Conservation (phyloP, 2,888 invertebrate genomes). For the Himalopsyche anomala region DNA sequence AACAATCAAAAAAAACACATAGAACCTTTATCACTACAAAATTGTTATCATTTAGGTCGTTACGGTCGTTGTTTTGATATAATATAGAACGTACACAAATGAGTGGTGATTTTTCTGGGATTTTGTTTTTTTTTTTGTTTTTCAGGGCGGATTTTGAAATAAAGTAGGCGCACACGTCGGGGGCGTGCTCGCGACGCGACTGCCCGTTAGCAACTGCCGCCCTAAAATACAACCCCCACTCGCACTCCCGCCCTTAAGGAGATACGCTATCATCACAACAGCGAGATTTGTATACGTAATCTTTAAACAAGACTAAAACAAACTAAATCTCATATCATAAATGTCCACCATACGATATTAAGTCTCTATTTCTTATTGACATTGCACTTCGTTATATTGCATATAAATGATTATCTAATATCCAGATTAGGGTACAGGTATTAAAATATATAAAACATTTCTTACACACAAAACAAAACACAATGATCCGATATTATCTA, state of each 20-base stretch:
- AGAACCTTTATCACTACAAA: constrained; percentile 7
- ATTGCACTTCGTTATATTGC: too few species aligned
- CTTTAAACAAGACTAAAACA: not conserved
- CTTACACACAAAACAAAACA: too few species aligned
- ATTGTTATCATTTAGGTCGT: not conserved
- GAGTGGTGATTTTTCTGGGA: not conserved
- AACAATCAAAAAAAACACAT: not conserved
- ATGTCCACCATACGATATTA: too few species aligned
- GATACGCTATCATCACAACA: constrained; percentile 68
- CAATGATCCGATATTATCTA: too few species aligned
- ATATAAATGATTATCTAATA: too few species aligned
- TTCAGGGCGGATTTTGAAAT: constrained; percentile 35
- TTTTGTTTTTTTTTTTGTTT: constrained; percentile 32
- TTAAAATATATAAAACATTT: too few species aligned
- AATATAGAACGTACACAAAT: not conserved
- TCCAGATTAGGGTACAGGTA: too few species aligned
- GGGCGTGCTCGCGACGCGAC: constrained; percentile 62
- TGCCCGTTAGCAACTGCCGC: constrained; percentile 61
- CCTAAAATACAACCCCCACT: constrained; percentile 66
- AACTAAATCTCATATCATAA: too few species aligned
- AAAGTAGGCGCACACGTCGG: constrained; percentile 17
- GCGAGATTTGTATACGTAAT: not conserved
- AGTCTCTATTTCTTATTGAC: too few species aligned
- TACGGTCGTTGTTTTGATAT: not conserved
- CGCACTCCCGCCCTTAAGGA: constrained; percentile 70